Evolutionary conservation across 2,113 vertebrate genomes (phyloP).

Genomic region (Emydura subglobosa): DNA sequence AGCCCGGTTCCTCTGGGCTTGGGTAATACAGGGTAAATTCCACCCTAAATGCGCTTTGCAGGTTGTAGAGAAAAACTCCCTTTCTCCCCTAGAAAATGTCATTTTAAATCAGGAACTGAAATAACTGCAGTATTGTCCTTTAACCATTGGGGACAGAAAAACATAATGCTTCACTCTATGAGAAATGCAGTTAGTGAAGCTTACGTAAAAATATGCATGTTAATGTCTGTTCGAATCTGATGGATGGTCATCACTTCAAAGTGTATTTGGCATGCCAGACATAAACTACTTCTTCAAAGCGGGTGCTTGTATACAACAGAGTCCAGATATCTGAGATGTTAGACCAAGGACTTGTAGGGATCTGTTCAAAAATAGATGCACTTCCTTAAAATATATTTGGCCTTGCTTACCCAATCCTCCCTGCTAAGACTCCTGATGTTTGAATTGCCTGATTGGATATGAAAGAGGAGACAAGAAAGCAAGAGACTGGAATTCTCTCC

Average conservation of each 20-base stretch:
- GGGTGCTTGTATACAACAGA: not conserved
- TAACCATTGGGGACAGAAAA: constrained; percentile 17
- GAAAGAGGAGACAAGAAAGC: not conserved
- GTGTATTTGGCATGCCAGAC: constrained; percentile 44
- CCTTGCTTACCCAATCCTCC: constrained; percentile 33
- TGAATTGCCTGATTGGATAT: not conserved
- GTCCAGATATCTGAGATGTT: not conserved
- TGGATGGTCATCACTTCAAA: not conserved
- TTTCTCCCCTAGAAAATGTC: constrained; percentile 60
- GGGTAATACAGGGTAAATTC: constrained; percentile 37
- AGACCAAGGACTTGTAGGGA: not conserved
- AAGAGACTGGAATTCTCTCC: not conserved
- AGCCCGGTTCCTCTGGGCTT: constrained; percentile 13
- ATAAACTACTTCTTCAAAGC: constrained; percentile 6
- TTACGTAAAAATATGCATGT: not conserved
- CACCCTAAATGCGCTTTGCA: constrained; percentile 5
- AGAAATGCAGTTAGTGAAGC: not conserved
- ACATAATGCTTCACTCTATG: not conserved
- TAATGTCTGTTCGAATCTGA: constrained; percentile 36
- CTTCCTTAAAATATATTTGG: constrained; percentile 29
- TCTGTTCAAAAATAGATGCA: constrained; percentile 39
- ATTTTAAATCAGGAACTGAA: constrained; percentile 58
- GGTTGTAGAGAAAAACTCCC: constrained; percentile 20
- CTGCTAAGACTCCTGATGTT: constrained; percentile 12
- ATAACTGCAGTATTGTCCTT: constrained; percentile 20